phyloP scores from a whole-genome alignment of 30 jellyfish, hydroid and myxozoan species.

The Hydra vulgaris region DNA sequence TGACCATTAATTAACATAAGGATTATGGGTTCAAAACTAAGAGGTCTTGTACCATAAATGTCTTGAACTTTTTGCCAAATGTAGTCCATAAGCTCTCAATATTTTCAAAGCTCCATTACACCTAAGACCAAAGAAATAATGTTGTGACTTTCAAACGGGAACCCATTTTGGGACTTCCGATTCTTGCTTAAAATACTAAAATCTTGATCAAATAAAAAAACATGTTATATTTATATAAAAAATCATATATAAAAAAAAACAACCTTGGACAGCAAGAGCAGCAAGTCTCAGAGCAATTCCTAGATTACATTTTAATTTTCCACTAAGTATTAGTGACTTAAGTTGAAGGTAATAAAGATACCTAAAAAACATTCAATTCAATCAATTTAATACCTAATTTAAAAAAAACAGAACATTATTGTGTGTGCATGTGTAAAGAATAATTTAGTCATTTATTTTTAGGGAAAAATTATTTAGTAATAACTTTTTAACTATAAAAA shows the following conservation, averaged over 20 bases:
- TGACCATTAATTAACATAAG: no score
- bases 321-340: conserved; percentile 41
- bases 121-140: not conserved
- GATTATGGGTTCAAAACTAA: no score
- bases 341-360: conserved; percentile 66
- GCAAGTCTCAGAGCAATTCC: conserved; percentile 68
- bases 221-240: not conserved
- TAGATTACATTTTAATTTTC: conserved; percentile 51
- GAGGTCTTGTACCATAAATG: no score
- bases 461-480: no score
- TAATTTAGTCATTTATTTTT: no score
- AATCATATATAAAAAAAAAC: not conserved
- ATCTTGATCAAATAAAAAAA: not conserved
- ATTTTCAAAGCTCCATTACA: not conserved
- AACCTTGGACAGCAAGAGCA: conserved; percentile 87
- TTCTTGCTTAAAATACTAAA: no score
- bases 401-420: not conserved
- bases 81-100: no score
- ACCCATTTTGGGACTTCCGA: no score
- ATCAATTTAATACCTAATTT: no score
- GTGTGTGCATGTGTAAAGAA: not conserved
- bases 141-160: not conserved
- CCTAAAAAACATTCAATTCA: conserved; percentile 39
- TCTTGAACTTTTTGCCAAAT: no score
- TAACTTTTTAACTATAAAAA: no score